Evolutionary conservation across 2,888 invertebrate species (phyloP).

Genomic region (Desoria tigrina): DNA sequence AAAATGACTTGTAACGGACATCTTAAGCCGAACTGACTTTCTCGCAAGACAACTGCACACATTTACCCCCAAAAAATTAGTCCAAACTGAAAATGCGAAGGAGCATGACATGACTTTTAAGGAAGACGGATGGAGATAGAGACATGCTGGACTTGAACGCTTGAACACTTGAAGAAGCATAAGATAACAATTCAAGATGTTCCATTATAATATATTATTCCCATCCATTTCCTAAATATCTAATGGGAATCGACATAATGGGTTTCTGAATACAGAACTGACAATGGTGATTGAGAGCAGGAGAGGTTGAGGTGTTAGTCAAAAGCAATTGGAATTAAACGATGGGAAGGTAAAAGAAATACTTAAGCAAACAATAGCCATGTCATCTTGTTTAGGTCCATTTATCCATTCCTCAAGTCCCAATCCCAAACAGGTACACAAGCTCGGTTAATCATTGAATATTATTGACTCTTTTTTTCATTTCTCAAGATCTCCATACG

Average conservation of each 20-base stretch:
- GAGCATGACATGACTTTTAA: too few relatives aligned
- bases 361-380: conserved; percentile 10
- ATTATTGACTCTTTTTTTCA: background rate
- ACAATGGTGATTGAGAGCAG: conserved; percentile 9
- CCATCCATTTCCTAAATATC: background rate
- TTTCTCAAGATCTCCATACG: background rate
- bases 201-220: too few relatives aligned
- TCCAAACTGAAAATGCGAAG: too few relatives aligned
- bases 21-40: too few relatives aligned
- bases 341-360: conserved; percentile 3
- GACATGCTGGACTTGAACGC: too few relatives aligned
- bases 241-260: background rate
- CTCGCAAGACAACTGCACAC: too few relatives aligned
- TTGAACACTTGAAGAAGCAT: too few relatives aligned
- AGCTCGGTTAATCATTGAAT: background rate
- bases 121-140: too few relatives aligned
- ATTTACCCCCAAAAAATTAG: too few relatives aligned
- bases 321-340: background rate
- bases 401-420: background rate
- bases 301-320: conserved; percentile 3
- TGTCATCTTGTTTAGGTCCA: conserved; percentile 8
- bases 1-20: too few relatives aligned
- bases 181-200: too few relatives aligned
- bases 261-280: background rate
- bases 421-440: background rate